These are phyloP conservation scores for Pristionchus mayeri DNA, from an alignment of 2,888 invertebrate species.

Conservation along the genomic window DNA sequence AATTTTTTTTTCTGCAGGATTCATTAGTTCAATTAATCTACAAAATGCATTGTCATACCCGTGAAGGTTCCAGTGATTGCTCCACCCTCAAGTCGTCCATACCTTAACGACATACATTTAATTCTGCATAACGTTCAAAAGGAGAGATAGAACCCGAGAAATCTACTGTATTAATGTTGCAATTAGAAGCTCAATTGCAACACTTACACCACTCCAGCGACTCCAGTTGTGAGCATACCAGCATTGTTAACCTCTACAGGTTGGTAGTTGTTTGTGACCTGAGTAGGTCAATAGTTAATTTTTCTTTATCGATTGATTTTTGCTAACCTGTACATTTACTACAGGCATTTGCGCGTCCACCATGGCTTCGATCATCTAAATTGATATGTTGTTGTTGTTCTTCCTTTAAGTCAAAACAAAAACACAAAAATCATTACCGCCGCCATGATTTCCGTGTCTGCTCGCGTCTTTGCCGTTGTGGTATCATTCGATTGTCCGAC, in stretches of 20 bases:
- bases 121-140: no score
- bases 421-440: slow-evolving; percentile 51
- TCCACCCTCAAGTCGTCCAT: slow-evolving; percentile 65
- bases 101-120: slow-evolving; percentile 36
- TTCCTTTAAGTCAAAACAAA: no score
- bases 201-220: not conserved
- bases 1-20: no score
- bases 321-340: slow-evolving; percentile 4
- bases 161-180: no score
- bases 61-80: slow-evolving; percentile 57
- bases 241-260: not conserved
- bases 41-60: no score
- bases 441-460: slow-evolving; percentile 60
- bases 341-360: slow-evolving; percentile 58
- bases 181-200: no score
- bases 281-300: no score
- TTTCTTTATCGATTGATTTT: not conserved
- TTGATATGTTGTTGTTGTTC: no score
- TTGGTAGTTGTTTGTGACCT: slow-evolving; percentile 18
- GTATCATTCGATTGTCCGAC: slow-evolving; percentile 65
- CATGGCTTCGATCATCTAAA: slow-evolving; percentile 64
- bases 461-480: slow-evolving; percentile 58
- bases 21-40: no score
- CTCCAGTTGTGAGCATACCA: slow-evolving; percentile 2
- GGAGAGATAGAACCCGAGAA: no score